A percentile compares a stretch with the other conserved stretches of the same genome.
Evolutionary conservation across 2,888 invertebrate species (phyloP).

Genomic region (Dicyrtomina minuta): DNA sequence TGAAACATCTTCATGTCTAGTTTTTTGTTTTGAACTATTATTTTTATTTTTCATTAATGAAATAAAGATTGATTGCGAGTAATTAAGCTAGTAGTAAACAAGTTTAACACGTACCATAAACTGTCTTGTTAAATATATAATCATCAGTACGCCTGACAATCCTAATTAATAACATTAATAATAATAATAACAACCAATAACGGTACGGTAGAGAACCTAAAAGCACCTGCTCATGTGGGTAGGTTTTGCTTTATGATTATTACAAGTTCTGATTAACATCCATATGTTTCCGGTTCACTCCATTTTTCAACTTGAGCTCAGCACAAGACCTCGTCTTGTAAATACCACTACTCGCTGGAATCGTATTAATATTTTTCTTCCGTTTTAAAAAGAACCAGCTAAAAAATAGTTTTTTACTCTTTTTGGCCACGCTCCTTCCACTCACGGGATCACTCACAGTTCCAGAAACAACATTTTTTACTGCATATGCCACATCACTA

Average conservation of each 20-base stretch:
- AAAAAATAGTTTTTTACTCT: slow-evolving; percentile 40
- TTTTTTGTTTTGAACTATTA: no score
- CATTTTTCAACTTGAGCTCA: slow-evolving; percentile 40
- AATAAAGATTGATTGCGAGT: slow-evolving; percentile 12
- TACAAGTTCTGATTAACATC: slow-evolving; percentile 40
- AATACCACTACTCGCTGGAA: slow-evolving; percentile 40
- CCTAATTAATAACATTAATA: slow-evolving; percentile 11
- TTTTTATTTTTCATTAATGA: slow-evolving; percentile 4
- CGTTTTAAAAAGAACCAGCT: slow-evolving; percentile 41
- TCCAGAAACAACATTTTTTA: slow-evolving; percentile 26
- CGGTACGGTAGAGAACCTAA: not conserved
- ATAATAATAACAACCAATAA: slow-evolving; percentile 17
- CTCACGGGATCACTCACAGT: slow-evolving; percentile 28
- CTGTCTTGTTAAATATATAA: slow-evolving; percentile 8
- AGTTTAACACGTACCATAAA: slow-evolving; percentile 2
- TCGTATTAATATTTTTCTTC: slow-evolving; percentile 29
- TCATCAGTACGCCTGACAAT: slow-evolving; percentile 13
- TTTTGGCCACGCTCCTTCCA: slow-evolving; percentile 34
- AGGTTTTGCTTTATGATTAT: slow-evolving; percentile 2
- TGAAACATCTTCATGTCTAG: no score
- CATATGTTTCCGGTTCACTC: slow-evolving; percentile 30
- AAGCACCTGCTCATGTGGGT: slow-evolving; percentile 8
- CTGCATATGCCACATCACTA: slow-evolving; percentile 30
- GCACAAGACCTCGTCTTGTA: slow-evolving; percentile 48
- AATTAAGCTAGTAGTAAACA: not conserved